Base-by-base conservation (phyloP, 2,888 invertebrate genomes). In the Archips crataeganus region DNA sequence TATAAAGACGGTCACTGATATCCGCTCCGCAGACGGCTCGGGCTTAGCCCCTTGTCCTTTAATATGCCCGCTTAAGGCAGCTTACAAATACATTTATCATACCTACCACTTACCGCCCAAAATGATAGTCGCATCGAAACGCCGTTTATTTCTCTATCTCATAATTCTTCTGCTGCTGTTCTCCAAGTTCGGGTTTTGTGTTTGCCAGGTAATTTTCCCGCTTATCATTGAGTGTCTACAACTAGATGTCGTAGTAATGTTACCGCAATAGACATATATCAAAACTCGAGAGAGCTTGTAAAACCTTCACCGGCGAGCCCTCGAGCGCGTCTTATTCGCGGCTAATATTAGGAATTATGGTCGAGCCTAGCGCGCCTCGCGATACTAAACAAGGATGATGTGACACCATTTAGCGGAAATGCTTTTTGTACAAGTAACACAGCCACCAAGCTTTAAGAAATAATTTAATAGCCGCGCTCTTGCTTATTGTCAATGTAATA, bases 401-500 rank as follows among this genome's bases (percentile, higher is more conserved):
- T 85, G 85, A 86, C 87, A 86, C 84, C 85, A 87, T 88, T 88
- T 87, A 86, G 83, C 80, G 77, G 76, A 60, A 73, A 74, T 75
- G 73, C 76, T 79, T 78, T 77, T 79, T 77, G 73, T 78, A 76
- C 75, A 72, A 78, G 79, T 81, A 83, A 84, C 75, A 70, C 77
- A 59, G 71, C 75, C 75, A 76, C 77, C 76, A 72, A 66, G 54
- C 78, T 79, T 81, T 78, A 79, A 79, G 85, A 86, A 88, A 91
- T 91, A 91, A 91, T 91, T 90, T 89, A 89, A 92, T 87, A 87
- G 91, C 82, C 82, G 83, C 81, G 84, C 84, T 85, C 82, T 89
- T 88, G 90, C 84, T 86, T 90, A 91, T 91, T 92, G 89, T 91
- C 91, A 85, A 87, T 86, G 87, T 90, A 89, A 92, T 92, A 90